Base-by-base conservation (phyloP, 1,140 invertebrate genomes). In the Lordiphosa collinella region DNA sequence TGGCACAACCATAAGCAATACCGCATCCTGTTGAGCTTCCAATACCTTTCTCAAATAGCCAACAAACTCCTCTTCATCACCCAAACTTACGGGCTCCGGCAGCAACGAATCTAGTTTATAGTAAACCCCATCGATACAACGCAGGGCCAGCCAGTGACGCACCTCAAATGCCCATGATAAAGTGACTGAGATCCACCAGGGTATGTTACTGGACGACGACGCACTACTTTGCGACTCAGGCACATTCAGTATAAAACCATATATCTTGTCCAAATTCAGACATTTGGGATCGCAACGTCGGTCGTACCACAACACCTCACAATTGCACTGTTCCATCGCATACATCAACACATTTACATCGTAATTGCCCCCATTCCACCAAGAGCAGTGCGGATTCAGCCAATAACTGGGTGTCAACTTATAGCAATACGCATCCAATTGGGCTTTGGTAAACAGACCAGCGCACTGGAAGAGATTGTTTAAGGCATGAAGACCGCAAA, bases 301-400 rank as follows among this genome's bases (percentile, higher is more conserved):
- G 90, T 99, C 97, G 92, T 98, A 99, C 97, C 97, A 99, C 32
- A 98, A 91, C n/a, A 95, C 94, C 90, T 96, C 96, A 86, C 92
- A 95, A 1, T 93, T 93, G 89, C 94, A 94, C 58, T 91, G 92
- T 86, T 97, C 94, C 14, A 99, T 87, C 4, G 97, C 97, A 57
- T 95, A 94, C 95, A 98, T 98, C 11, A 99, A 94, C 29, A 99
- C 97, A 92, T 99, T 99, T n/a, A 99, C 95, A 90, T 99, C 97
- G 92, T 98, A 99, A 90, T 99, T 98, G 25, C 97, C 97, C 13
- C 97, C 90, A 4, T 97, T 97, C 54, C 99, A 89, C 59, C 97
- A 90, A 18, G 96, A 98, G 79, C 95, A 94, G 85, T 99, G 97
- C 25, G 97, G 97, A 90, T 99, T 99, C 31, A 95, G 94, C 94